These are phyloP conservation scores for Cyclura pinguis DNA, from an alignment of 2,797 vertebrate species.

Conservation along the genomic window DNA sequence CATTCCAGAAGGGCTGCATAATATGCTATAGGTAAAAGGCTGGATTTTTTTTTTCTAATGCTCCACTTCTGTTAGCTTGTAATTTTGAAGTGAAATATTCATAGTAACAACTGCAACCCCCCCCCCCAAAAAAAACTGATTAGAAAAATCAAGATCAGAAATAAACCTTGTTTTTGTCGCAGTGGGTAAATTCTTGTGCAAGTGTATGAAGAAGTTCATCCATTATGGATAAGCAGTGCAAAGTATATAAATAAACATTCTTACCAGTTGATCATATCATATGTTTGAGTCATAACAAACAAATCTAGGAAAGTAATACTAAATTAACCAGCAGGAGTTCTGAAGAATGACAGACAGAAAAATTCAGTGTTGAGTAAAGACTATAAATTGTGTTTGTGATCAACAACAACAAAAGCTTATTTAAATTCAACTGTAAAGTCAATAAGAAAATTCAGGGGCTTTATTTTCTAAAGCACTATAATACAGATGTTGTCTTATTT, in stretches of 20 bases:
- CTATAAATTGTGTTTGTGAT: background rate
- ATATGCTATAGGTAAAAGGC: background rate
- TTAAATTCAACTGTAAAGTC: constrained; percentile 1
- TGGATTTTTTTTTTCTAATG: background rate
- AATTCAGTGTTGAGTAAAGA: background rate
- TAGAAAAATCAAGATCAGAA: background rate
- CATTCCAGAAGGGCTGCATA: background rate
- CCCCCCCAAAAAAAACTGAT: background rate
- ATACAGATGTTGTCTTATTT: background rate
- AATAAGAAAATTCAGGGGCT: background rate
- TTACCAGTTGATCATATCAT: constrained; percentile 18
- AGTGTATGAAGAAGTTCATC: background rate
- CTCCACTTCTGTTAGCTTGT: background rate
- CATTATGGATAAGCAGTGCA: background rate
- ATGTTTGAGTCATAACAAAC: background rate
- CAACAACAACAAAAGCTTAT: background rate
- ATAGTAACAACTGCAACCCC: background rate
- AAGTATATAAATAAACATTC: constrained; percentile 31
- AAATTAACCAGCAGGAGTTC: constrained; percentile 18
- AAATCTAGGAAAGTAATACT: background rate
- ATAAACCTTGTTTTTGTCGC: background rate
- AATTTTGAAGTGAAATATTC: background rate
- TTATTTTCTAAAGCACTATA: background rate
- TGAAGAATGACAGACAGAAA: background rate
- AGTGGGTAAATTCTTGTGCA: background rate